Evolutionary conservation across 2,797 vertebrate genomes (phyloP), one percentile per base, ranked within the genome.

Genomic region (Choloepus didactylus): DNA sequence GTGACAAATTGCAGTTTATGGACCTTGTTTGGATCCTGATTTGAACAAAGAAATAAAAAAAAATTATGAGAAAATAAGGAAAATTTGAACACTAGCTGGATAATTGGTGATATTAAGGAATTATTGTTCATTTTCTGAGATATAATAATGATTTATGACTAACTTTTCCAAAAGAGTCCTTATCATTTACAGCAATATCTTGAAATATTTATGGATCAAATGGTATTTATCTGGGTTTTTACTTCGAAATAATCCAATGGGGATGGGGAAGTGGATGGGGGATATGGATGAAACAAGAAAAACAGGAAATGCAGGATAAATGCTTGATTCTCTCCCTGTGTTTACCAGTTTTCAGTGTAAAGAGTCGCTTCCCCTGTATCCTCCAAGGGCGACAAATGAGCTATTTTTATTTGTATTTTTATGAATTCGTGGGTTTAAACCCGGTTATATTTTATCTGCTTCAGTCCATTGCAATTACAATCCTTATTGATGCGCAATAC

Each of bases 341-440:
- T 79, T 72, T 46, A 86, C 46, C 23, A 72, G 64, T 90, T 85
- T 90, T 85, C 81, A 80, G n/a, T 85, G 72, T 90, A 77, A 62
- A 77, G 41, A 35, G 9, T 70, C 86, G 6, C 80, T 91, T 87
- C 59, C 38, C 31, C n/a, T 64, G 9, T 41, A 31, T 81, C 38
- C 77, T 73, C 29, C 44, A 44, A 73, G 54, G 56, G 67, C 19
- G 46, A 81, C 46, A 16, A 46, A 46, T 35, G 44, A 66, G 27
- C 67, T 73, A 35, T 46, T 59, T 79, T 86, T 60, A 79, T 79
- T 72, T 66, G 38, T 46, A 19, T 49, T 49, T 49, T 49, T 49
- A 7, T 49, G 76, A 81, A 29, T 69, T 64, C 66, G 56, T 38
- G 56, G 21, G 64, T 54, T 81, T 62, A 73, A 85, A n/a, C 66